Conservation (phyloP, 2,113 vertebrate species). For the Casuarius casuarius region DNA sequence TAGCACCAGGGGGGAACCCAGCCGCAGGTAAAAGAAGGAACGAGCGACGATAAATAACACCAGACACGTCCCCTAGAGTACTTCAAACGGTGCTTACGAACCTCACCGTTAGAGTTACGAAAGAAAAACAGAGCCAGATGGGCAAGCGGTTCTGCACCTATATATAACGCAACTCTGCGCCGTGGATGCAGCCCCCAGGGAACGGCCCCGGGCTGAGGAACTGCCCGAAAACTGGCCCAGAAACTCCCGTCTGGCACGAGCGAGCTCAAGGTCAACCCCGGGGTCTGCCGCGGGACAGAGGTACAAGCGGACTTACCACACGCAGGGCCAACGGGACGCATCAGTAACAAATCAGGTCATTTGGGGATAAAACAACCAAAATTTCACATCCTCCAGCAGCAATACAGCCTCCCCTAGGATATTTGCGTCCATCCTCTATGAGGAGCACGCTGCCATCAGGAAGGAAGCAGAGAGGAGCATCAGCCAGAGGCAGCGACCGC, state of each 20-base stretch:
- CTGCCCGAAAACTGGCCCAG: too few relatives aligned
- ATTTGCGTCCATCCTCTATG: not conserved
- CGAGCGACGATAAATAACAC: accelerated
- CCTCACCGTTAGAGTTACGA: accelerated
- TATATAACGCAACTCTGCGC: accelerated
- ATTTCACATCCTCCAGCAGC: not conserved
- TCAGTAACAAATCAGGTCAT: not conserved
- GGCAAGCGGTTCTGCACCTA: not conserved
- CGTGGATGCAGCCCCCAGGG: not conserved
- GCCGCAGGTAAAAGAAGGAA: not conserved
- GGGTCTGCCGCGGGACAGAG: not conserved
- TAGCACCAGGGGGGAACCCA: not conserved
- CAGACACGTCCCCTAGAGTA: not conserved
- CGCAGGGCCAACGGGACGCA: not conserved
- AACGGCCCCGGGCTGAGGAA: not conserved
- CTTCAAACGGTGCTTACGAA: not conserved
- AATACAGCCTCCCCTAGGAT: not conserved
- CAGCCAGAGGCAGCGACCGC: not conserved
- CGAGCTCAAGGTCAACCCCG: not conserved
- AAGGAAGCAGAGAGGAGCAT: not conserved
- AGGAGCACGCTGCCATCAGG: not conserved
- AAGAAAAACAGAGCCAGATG: not conserved
- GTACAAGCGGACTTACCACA: not conserved
- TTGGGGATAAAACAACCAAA: not conserved
- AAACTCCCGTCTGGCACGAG: not conserved